Conservation (phyloP, 2,888 invertebrate species). For the Pseudococcus jackbeardsleyi region DNA sequence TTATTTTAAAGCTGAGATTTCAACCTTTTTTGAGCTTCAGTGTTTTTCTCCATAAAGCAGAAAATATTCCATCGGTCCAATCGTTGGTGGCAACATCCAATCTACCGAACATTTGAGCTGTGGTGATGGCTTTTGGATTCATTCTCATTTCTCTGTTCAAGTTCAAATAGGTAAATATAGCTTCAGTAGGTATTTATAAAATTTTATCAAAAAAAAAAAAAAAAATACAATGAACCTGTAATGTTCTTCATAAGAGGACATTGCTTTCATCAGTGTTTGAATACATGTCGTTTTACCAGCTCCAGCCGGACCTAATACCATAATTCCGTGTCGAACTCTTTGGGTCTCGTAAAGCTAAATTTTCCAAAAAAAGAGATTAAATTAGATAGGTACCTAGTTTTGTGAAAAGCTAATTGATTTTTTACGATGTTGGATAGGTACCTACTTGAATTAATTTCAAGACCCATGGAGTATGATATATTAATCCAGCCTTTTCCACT, state of each 20-base stretch:
- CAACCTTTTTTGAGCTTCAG: conserved; percentile 84
- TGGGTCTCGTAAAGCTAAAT: conserved; percentile 92
- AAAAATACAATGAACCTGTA: conserved; percentile 76
- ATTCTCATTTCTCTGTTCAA: conserved; percentile 88
- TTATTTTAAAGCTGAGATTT: background rate
- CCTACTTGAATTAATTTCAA: conserved; percentile 88
- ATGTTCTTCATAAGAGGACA: conserved; percentile 85
- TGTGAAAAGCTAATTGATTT: no score
- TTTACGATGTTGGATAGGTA: no score
- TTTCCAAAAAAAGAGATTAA: conserved; percentile 42
- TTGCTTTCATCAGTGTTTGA: conserved; percentile 89
- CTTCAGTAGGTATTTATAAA: background rate
- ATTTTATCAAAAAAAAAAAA: background rate
- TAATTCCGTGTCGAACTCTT: conserved; percentile 93
- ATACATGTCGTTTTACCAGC: conserved; percentile 96
- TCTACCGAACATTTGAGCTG: conserved; percentile 97
- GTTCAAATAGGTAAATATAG: conserved; percentile 47
- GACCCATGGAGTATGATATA: conserved; percentile 95
- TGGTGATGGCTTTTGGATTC: conserved; percentile 98
- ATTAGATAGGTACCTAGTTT: no score
- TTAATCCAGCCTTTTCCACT: conserved; percentile 83
- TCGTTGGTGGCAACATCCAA: conserved; percentile 97
- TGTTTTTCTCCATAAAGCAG: conserved; percentile 95
- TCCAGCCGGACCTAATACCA: conserved; percentile 95
- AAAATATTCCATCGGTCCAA: conserved; percentile 99